A percentile compares a stretch with the other conserved stretches of the same genome.
phyloP scores from a whole-genome alignment of 2,888 invertebrate genomes.

The Allygus modestus region DNA sequence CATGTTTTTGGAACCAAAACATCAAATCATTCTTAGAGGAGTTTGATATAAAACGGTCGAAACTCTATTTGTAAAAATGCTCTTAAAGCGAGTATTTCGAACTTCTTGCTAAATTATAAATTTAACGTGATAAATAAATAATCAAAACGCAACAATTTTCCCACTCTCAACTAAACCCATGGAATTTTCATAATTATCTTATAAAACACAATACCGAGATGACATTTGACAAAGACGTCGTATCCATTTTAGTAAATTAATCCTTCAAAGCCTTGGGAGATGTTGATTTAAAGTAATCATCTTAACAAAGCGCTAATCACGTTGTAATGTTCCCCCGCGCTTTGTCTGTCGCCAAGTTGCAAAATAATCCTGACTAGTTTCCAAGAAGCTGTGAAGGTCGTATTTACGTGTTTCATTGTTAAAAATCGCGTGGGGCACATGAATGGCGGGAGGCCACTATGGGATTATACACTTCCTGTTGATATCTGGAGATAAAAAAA shows the following conservation, averaged over 20 bases:
- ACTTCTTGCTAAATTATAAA: no score
- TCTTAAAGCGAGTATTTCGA: no score
- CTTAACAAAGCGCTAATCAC: conserved; percentile 25
- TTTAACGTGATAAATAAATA: no score
- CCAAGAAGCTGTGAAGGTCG: conserved; percentile 29
- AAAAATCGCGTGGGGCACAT: neutral
- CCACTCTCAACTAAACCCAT: no score
- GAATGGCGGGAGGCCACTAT: neutral
- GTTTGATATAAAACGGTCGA: no score
- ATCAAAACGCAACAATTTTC: no score
- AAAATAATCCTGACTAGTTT: conserved; percentile 18
- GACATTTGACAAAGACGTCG: neutral
- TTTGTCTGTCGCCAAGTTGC: neutral
- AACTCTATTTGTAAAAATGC: no score
- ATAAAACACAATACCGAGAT: neutral
- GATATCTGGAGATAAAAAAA: no score
- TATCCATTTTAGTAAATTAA: neutral
- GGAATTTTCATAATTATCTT: no score
- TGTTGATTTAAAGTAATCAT: conserved; percentile 10
- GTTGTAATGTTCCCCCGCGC: neutral
- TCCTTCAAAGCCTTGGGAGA: neutral
- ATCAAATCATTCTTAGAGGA: no score
- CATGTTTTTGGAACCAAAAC: no score
- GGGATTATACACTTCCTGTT: neutral
- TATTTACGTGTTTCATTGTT: conserved; percentile 28